Conservation (phyloP, 2,797 vertebrate species). For the Melanogrammus aeglefinus region DNA sequence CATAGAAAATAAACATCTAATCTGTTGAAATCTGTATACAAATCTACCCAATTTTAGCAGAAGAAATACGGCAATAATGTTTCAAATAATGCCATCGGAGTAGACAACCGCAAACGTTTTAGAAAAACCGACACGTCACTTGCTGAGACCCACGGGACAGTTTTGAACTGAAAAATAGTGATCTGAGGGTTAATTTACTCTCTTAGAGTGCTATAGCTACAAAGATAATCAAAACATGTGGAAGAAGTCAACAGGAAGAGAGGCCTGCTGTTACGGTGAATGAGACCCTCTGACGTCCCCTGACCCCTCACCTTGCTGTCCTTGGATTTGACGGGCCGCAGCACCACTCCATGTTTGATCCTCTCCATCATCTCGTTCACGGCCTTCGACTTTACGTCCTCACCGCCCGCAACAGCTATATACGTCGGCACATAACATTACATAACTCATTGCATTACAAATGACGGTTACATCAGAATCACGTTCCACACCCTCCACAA, state of each 20-base stretch:
- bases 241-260: not conserved
- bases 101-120: too few species aligned
- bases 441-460: not conserved
- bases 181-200: not conserved
- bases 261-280: not conserved
- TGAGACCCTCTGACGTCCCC: not conserved
- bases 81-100: too few species aligned
- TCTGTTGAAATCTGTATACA: too few species aligned
- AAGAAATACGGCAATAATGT: too few species aligned
- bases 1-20: too few species aligned
- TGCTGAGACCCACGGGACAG: not conserved
- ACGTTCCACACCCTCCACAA: too few species aligned
- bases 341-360: slow-evolving; percentile 79
- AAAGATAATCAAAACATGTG: not conserved
- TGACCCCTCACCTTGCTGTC: slow-evolving; percentile 68
- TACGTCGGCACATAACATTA: not conserved
- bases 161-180: not conserved
- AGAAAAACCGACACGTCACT: not conserved
- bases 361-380: slow-evolving; percentile 85
- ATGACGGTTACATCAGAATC: not conserved
- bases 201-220: not conserved
- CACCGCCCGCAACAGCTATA: slow-evolving; percentile 8
- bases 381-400: slow-evolving; percentile 79
- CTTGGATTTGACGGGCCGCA: slow-evolving; percentile 76
- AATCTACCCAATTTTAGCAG: too few species aligned